Percentiles rank a stretch among this genome's conserved stretches.
These are phyloP conservation scores for Caenorhabditis panamensis DNA, from an alignment of 2,888 invertebrate species.

Conservation along the genomic window DNA sequence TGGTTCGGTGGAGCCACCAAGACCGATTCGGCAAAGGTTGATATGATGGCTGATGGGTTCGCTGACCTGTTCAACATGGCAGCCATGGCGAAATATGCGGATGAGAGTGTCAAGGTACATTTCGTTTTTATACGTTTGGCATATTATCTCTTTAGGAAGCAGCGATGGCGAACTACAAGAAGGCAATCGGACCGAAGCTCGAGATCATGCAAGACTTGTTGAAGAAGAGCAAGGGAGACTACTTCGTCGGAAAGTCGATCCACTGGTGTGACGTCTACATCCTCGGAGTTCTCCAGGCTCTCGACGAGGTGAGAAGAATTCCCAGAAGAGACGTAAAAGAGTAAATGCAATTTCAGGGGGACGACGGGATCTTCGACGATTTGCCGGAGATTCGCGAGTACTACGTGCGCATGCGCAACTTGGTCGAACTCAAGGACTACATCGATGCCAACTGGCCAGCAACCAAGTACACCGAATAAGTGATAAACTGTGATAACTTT, in stretches of 20 bases:
- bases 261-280: slow-evolving; percentile 65
- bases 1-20: slow-evolving; percentile 65
- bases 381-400: slow-evolving; percentile 38
- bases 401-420: slow-evolving; percentile 54
- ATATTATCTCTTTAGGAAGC: slow-evolving; percentile 11
- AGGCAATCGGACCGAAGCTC: slow-evolving; percentile 24
- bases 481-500: not conserved
- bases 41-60: slow-evolving; percentile 62
- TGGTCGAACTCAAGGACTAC: slow-evolving; percentile 55
- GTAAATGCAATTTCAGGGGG: slow-evolving; percentile 15
- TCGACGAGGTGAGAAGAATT: slow-evolving; percentile 44
- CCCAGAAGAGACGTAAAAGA: not conserved
- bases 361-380: slow-evolving; percentile 33
- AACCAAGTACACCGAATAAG: slow-evolving; percentile 41
- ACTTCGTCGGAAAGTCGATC: slow-evolving; percentile 58
- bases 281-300: slow-evolving; percentile 35
- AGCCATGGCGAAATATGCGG: slow-evolving; percentile 32
- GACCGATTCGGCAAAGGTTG: slow-evolving; percentile 62
- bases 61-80: slow-evolving; percentile 51
- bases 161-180: slow-evolving; percentile 25
- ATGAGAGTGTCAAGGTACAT: slow-evolving; percentile 25
- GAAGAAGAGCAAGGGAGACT: slow-evolving; percentile 58
- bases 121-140: not conserved
- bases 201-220: slow-evolving; percentile 46
- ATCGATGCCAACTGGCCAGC: slow-evolving; percentile 57